Evolutionary conservation across 2,797 vertebrate species (phyloP).

Genomic region (Craterocephalus amniculus): DNA sequence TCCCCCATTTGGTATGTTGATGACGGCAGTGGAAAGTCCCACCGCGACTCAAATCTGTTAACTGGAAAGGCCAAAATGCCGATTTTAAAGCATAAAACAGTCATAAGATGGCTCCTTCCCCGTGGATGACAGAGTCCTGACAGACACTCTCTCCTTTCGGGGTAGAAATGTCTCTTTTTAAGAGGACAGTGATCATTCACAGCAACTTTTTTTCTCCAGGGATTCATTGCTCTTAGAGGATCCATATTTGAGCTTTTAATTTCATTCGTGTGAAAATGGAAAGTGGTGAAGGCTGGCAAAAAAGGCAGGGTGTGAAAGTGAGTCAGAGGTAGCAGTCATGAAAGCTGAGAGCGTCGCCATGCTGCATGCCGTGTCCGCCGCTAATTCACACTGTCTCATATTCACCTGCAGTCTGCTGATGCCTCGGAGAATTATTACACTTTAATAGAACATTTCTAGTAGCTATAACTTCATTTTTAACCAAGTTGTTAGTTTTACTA

Average conservation of each 20-base stretch:
- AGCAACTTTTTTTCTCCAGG: too few species aligned
- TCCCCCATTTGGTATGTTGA: neutral
- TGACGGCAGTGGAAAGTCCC: neutral
- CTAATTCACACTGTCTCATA: constrained; percentile 26
- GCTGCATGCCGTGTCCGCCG: neutral
- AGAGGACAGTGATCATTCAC: too few species aligned
- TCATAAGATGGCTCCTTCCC: neutral
- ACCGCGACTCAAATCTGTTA: neutral
- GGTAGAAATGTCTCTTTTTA: neutral
- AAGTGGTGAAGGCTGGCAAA: neutral
- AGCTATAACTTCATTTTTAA: too few species aligned
- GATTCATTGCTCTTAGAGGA: too few species aligned
- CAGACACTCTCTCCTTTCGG: too few species aligned
- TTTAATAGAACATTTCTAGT: too few species aligned
- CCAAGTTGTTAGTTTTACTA: too few species aligned
- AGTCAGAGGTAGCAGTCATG: constrained; percentile 43
- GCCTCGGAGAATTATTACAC: neutral
- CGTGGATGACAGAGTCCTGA: neutral
- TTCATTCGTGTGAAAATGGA: neutral
- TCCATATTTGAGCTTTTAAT: too few species aligned
- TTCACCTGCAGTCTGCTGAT: constrained; percentile 1
- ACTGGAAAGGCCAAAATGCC: neutral
- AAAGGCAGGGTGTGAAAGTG: neutral
- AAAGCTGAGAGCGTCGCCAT: constrained; percentile 57
- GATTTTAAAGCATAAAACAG: neutral